phyloP scores from a whole-genome alignment of 37 sponge, comb jelly and placozoan genomes.

The Tethya wilhelma region DNA sequence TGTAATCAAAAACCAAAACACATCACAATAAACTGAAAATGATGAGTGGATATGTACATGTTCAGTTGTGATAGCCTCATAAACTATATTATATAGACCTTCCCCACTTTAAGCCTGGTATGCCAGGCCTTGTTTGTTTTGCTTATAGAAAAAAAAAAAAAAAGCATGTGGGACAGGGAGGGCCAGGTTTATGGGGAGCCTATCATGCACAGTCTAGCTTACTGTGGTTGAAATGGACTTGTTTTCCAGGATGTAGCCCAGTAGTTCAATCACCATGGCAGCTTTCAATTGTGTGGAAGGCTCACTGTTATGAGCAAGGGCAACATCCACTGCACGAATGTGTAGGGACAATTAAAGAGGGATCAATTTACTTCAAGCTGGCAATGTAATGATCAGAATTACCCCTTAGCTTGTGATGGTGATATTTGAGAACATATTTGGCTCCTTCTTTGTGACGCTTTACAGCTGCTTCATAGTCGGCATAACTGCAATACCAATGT shows the following conservation, averaged over 20 bases:
- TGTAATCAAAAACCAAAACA: not conserved
- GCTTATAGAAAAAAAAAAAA: too few species aligned
- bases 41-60: too few species aligned
- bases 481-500: not conserved
- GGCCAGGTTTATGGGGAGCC: too few species aligned
- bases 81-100: too few species aligned
- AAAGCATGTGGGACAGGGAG: too few species aligned
- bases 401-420: not conserved
- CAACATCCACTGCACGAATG: constrained; percentile 28
- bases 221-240: too few species aligned
- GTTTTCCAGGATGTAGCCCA: constrained; percentile 37
- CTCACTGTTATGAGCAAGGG: constrained; percentile 18
- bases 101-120: too few species aligned
- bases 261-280: constrained; percentile 44
- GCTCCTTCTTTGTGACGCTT: not conserved
- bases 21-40: not conserved
- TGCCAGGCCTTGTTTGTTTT: too few species aligned
- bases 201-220: too few species aligned
- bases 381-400: not conserved
- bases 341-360: not conserved
- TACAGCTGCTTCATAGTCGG: constrained; percentile 27
- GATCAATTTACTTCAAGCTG: not conserved
- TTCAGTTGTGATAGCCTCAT: too few species aligned
- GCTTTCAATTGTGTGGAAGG: constrained; percentile 38
- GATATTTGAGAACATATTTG: constrained; percentile 16